A percentile compares a stretch with the other conserved stretches of the same genome.
Evolutionary conservation across 2,113 vertebrate genomes (phyloP).

Genomic region (Pluvialis apricaria): DNA sequence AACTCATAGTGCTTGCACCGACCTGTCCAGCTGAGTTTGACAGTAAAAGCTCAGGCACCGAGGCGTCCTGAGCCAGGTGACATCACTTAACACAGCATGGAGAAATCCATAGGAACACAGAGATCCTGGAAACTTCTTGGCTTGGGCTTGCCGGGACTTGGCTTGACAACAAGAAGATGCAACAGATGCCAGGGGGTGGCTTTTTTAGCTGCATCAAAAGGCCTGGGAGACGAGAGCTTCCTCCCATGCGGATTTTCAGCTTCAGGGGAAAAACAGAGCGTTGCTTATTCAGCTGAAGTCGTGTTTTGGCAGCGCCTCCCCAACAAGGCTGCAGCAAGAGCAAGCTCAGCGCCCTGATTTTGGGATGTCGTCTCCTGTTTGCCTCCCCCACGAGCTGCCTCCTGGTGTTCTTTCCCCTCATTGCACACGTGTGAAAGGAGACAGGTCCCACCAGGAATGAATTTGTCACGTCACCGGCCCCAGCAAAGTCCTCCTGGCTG

Average conservation of each 20-base stretch:
- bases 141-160: neutral
- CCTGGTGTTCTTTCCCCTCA: neutral
- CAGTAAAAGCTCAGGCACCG: neutral
- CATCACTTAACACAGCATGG: rapidly evolving
- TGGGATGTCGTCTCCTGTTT: neutral
- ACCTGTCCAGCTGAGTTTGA: neutral
- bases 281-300: slow-evolving; percentile 50
- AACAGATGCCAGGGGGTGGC: slow-evolving; percentile 46
- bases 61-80: neutral
- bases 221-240: slow-evolving; percentile 19
- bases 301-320: neutral
- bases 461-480: rapidly evolving
- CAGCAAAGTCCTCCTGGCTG: neutral
- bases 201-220: neutral
- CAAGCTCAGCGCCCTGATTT: neutral
- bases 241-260: slow-evolving; percentile 13
- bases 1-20: neutral
- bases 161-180: neutral
- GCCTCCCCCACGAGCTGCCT: neutral
- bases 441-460: neutral
- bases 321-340: neutral
- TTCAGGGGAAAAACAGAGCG: neutral
- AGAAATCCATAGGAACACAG: neutral
- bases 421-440: neutral
- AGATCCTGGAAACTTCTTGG: neutral